Percentiles rank a stretch among this genome's conserved stretches.
Evolutionary conservation across 1,140 invertebrate genomes (phyloP).

Genomic region (Drosophila subobscura): DNA sequence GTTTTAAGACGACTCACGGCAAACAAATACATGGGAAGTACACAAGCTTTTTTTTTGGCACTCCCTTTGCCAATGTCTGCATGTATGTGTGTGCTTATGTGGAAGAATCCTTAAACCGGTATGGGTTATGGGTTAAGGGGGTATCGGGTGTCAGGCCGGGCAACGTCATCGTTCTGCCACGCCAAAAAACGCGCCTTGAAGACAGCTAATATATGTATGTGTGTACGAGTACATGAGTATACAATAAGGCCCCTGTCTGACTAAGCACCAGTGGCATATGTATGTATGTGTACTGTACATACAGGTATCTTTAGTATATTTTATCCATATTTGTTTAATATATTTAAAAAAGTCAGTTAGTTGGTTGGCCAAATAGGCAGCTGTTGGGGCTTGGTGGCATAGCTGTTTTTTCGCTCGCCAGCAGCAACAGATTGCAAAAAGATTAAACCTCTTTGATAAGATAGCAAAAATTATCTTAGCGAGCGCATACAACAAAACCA

Average conservation of each 20-base stretch:
- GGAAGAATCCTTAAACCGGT: conserved; percentile 13
- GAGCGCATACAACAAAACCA: not conserved
- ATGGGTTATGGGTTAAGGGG: not conserved
- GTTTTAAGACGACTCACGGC: conserved; percentile 2
- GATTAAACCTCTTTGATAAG: conserved; percentile 41
- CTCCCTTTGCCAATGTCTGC: conserved; percentile 3
- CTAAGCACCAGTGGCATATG: conserved; percentile 1
- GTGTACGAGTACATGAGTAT: not conserved
- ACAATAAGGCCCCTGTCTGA: conserved; percentile 9
- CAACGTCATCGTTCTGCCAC: conserved; percentile 1
- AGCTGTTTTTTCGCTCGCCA: conserved; percentile 15
- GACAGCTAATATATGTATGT: conserved; percentile 1
- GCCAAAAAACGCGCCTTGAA: not conserved
- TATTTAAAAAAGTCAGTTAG: conserved; percentile 21
- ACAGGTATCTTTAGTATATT: conserved; percentile 1
- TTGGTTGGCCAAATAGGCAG: conserved; percentile 18
- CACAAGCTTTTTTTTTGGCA: conserved; percentile 6
- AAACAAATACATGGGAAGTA: no score
- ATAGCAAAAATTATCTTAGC: conserved; percentile 35
- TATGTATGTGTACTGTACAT: not conserved
- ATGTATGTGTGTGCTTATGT: not conserved
- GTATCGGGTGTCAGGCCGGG: conserved; percentile 10
- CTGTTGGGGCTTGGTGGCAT: conserved; percentile 4
- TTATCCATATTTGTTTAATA: not conserved
- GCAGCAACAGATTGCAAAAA: conserved; percentile 37